Evolutionary conservation across 2,113 vertebrate genomes (phyloP), one percentile per base, ranked within the genome.

Genomic region (Calyptommatus sinebrachiatus): DNA sequence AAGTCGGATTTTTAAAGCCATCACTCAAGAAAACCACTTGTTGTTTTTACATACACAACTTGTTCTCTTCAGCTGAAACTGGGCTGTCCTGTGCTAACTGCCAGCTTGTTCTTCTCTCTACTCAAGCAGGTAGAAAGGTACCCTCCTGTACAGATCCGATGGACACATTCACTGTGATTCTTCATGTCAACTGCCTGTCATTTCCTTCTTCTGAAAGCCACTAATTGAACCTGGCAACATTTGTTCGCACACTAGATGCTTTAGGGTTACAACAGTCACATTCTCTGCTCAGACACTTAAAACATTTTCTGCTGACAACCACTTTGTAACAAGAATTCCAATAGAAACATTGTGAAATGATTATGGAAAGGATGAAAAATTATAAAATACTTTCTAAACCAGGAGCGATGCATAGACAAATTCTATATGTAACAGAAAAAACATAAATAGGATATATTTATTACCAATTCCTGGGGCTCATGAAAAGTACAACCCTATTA

Each of bases 1-100:
- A 68, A 73, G 71, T 74, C 62, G 68, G 71, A 86, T 73, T 84
- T 87, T 83, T 65, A 84, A 72, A n/a, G 31, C 18, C 46, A 8
- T 81, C 5, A 61, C 20, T 84, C 10, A 72, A 81, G 65, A 82
- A 21, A 11, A 79, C 62, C 7, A 4, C 7, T 8, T 5, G 29
- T 65, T 80, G 65, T 65, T 72, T 73, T 57, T 57, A 16, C 53
- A 67, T 31, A 57, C 48, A 41, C 35, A 31, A 8, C 68, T n/a
- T n/a, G 67, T 50, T 53, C 26, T 74, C 63, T 60, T 57, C 29
- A 22, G 12, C 7, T 24, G 8, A 24, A 31, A 50, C 24, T 65
- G 48, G 18, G 71, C 26, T 22, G 71, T 26, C n/a, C 46, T 71
- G 35, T 67, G 22, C 46, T 57, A 4, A 67, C 29, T 26, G n/a